Evolutionary conservation across 2,797 vertebrate species (phyloP), one percentile per base, ranked within the genome.

Genomic region (Acrossocheilus fasciatus): DNA sequence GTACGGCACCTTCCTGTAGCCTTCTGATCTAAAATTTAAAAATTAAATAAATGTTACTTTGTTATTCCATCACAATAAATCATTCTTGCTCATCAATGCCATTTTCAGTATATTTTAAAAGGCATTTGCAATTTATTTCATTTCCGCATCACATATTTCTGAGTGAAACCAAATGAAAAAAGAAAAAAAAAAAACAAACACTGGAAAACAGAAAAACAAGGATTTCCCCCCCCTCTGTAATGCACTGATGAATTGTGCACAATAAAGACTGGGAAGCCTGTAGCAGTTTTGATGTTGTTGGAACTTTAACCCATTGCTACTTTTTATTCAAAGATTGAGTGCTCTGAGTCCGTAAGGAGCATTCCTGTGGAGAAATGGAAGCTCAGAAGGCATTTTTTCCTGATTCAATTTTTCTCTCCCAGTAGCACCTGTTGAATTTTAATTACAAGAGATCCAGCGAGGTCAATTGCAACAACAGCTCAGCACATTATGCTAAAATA

Each of bases 1-100:
- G 92, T 99, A 99, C 4, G 98, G 98, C 66, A 99, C 97, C 91
- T 97, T 99, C 90, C 94, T 96, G 92, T 96, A 96, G 52, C 96
- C 96, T 88, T 97, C 97, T 12, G 96, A 95, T 95, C 98, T 99
- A 80, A 5, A 66, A 34, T 17, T 20, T n/a, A 47, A 66, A 47
- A 82, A 72, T 14, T 30, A n/a, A 43, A 84, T 36, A 18, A 26
- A 70, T 10, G 8, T 34, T 45, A 70, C 84, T 84, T 62, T 81
- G 50, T n/a, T 30, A 83, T 52, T 66, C 17, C 23, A 54, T 68
- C 17, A 84, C 6, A 36, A 26, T 62, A 47, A 57, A 41, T 36
- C 34, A 54, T 12, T 3, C 74, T 54, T 30, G 30, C 30, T 30
- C 30, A 30, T 30, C 30, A 30, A 30, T 30, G 30, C 14, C 57